Evolutionary conservation across 1,140 invertebrate genomes (phyloP).

Genomic region (Drosophila melanogaster): Release_6_plus_ISO1_MT NT_033779.5:13272001-13272500

Average conservation of each 20-base stretch:
- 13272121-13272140: constrained; percentile 45
- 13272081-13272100: constrained; percentile 67
- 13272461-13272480: constrained; percentile 72
- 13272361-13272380: constrained; percentile 39
- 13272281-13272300: constrained; percentile 27
- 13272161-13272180: constrained; percentile 61
- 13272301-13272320: constrained; percentile 41
- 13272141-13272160: constrained; percentile 52
- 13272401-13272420: constrained; percentile 76
- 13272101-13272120: constrained; percentile 63
- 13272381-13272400: constrained; percentile 19
- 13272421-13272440: constrained; percentile 69
- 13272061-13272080: constrained; percentile 79
- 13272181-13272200: not conserved
- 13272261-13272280: constrained; percentile 48
- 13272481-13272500: constrained; percentile 52
- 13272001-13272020: constrained; percentile 43
- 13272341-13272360: constrained; percentile 50
- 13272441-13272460: constrained; percentile 72
- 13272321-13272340: constrained; percentile 43
- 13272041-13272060: constrained; percentile 55
- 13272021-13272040: constrained; percentile 50
- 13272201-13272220: not conserved
- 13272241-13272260: constrained; percentile 37
- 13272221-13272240: constrained; percentile 42